These are phyloP conservation scores for Clusia tigrina DNA, from an alignment of 2,888 invertebrate genomes.

Conservation along the genomic window DNA sequence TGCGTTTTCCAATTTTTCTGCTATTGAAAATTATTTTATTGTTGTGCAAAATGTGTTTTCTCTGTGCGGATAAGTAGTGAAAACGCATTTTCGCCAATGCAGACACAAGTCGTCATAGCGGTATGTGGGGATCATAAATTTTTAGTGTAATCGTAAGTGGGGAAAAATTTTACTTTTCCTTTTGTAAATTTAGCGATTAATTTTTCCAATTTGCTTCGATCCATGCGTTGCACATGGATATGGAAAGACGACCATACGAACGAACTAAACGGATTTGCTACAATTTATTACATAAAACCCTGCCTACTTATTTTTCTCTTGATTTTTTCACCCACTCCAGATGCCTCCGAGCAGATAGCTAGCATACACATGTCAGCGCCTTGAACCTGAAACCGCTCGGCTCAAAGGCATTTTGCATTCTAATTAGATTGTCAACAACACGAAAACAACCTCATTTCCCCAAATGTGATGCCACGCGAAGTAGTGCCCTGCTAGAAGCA, in stretches of 20 bases:
- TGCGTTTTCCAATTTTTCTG: not conserved
- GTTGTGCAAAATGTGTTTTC: not conserved
- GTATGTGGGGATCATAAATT: not conserved
- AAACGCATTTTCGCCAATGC: not conserved
- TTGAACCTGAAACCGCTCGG: slow-evolving; percentile 2
- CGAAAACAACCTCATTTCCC: slow-evolving; percentile 61
- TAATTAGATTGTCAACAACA: slow-evolving; percentile 63
- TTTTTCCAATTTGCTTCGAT: not conserved
- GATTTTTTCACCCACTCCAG: no score
- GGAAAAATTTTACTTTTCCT: not conserved
- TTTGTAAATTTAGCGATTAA: not conserved
- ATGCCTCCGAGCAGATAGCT: not conserved
- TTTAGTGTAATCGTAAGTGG: not conserved
- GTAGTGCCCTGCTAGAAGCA: not conserved
- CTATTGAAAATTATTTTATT: slow-evolving; percentile 5
- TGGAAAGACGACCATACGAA: no score
- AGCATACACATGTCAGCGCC: not conserved
- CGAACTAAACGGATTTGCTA: no score
- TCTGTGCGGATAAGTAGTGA: not conserved
- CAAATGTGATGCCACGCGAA: slow-evolving; percentile 50
- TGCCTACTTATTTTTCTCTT: no score
- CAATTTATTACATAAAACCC: no score
- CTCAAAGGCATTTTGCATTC: slow-evolving; percentile 57
- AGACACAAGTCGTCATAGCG: not conserved
- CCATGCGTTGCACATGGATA: no score